A percentile compares a stretch with the other conserved stretches of the same genome.
Evolutionary conservation across 2,113 vertebrate genomes (phyloP).

Genomic region (Labeo catla): DNA sequence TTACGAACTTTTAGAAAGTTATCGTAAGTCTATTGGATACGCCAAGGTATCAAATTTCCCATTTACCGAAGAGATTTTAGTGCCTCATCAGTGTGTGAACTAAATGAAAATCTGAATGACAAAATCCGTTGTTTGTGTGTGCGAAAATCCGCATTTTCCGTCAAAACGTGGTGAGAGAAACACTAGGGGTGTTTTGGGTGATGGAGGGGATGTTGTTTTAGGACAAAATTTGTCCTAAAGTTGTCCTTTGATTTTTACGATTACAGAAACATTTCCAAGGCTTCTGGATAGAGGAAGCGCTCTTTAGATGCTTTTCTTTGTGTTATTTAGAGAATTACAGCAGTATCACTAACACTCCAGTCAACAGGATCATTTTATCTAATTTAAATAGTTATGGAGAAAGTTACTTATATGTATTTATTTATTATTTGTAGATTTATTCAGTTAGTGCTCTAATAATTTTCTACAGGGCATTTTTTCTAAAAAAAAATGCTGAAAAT

Average conservation of each 20-base stretch:
- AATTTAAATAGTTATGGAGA: constrained; percentile 65
- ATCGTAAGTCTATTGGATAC: neutral
- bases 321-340: constrained; percentile 41
- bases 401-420: constrained; percentile 63
- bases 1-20: neutral
- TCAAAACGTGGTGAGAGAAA: neutral
- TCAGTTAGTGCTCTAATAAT: constrained; percentile 62
- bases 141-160: neutral
- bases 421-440: constrained; percentile 75
- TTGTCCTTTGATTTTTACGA: neutral
- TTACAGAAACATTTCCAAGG: neutral
- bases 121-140: neutral
- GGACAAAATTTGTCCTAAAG: constrained; percentile 1
- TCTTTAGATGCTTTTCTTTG: neutral
- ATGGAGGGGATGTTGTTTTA: neutral
- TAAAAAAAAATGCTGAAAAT: constrained; percentile 62
- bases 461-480: constrained; percentile 70
- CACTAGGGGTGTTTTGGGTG: neutral
- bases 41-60: neutral
- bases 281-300: neutral
- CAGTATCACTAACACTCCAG: constrained; percentile 67
- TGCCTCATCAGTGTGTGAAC: constrained; percentile 11
- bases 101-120: neutral
- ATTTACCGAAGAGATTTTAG: neutral
- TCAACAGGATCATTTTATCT: constrained; percentile 54